phyloP scores from a whole-genome alignment of 1,140 invertebrate genomes.

The Gryllus bimaculatus region DNA sequence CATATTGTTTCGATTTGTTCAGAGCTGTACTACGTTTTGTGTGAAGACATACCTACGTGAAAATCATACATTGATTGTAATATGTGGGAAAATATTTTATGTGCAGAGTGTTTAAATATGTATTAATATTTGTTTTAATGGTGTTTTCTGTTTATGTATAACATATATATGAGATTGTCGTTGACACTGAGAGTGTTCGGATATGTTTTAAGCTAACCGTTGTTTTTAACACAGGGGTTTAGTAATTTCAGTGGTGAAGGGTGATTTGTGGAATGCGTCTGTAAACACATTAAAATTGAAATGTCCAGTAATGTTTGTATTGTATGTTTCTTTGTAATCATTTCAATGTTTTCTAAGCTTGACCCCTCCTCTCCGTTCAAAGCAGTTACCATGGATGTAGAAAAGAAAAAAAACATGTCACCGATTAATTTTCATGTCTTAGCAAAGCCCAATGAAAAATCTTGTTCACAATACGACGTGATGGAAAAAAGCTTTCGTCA shows the following conservation, averaged over 20 bases:
- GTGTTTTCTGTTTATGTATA: neutral
- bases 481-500: no score
- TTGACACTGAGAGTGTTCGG: neutral
- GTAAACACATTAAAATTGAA: neutral
- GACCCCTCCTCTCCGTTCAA: neutral
- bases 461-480: no score
- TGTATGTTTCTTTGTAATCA: constrained; percentile 1
- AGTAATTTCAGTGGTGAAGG: neutral
- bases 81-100: constrained; percentile 2
- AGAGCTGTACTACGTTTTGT: neutral
- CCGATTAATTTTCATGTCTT: no score
- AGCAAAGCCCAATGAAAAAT: no score
- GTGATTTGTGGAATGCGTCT: neutral
- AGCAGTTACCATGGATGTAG: neutral
- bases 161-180: neutral
- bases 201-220: neutral
- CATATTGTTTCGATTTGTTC: neutral
- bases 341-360: neutral
- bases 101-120: neutral
- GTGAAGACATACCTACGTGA: neutral
- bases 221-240: neutral
- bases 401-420: neutral
- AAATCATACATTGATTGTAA: neutral
- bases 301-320: constrained; percentile 1
- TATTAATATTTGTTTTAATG: neutral